A percentile compares a stretch with the other conserved stretches of the same genome.
phyloP scores from a whole-genome alignment of 2,888 invertebrate species.

The Luffia ferchaultella region DNA sequence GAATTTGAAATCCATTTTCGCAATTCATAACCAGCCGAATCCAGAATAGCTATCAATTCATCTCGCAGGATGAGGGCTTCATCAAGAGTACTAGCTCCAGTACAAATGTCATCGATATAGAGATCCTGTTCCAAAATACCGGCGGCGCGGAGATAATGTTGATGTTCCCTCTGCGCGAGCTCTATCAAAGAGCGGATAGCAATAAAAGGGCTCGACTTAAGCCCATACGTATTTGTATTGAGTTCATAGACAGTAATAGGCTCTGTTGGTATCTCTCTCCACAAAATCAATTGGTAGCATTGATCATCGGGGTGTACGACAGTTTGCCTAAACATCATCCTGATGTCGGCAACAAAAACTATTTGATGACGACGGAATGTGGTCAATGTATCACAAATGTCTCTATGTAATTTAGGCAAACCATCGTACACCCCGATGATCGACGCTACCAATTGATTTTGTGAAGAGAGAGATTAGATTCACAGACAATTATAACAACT shows the following conservation, averaged over 20 bases:
- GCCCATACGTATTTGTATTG: too few species aligned
- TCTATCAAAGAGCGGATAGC: slow-evolving; percentile 1
- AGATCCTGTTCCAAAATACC: neutral
- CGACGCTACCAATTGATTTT: too few species aligned
- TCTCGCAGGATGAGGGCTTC: slow-evolving; percentile 1
- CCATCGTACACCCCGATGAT: too few species aligned
- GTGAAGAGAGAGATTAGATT: too few species aligned
- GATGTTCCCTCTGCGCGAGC: too few species aligned
- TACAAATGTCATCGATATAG: slow-evolving; percentile 2
- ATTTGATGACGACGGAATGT: slow-evolving; percentile 6
- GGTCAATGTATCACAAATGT: neutral
- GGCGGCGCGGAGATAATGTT: neutral
- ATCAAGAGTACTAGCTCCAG: neutral
- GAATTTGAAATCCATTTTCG: slow-evolving; percentile 4
- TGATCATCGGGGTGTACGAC: slow-evolving; percentile 5
- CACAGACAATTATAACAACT: too few species aligned
- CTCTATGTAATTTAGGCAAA: slow-evolving; percentile 6
- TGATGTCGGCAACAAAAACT: too few species aligned
- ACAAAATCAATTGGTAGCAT: slow-evolving; percentile 5
- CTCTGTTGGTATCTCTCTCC: slow-evolving; percentile 3
- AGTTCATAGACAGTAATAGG: slow-evolving; percentile 5
- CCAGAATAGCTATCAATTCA: neutral
- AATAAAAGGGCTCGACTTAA: slow-evolving; percentile 1
- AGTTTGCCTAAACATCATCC: slow-evolving; percentile 8
- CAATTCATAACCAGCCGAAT: neutral